phyloP scores from a whole-genome alignment of 2,113 vertebrate species.

The Python bivittatus region DNA sequence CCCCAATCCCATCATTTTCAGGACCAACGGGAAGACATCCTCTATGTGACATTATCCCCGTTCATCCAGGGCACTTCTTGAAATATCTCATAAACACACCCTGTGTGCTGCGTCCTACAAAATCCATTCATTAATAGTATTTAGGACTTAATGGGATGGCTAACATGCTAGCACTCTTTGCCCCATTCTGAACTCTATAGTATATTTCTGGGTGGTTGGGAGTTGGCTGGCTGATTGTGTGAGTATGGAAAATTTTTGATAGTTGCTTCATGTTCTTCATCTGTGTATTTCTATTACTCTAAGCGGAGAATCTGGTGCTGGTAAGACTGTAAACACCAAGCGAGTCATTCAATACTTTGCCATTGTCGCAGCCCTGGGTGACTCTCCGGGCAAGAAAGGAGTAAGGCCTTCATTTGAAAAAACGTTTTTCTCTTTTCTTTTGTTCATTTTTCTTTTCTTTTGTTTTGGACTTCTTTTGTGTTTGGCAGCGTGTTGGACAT shows the following conservation, averaged over 20 bases:
- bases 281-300: constrained; percentile 80
- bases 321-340: constrained; percentile 99
- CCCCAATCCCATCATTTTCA: neutral
- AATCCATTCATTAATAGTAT: neutral
- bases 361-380: constrained; percentile 94
- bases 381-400: constrained; percentile 84
- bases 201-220: neutral
- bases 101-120: neutral
- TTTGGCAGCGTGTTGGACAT: constrained; percentile 63
- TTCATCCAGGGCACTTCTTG: neutral
- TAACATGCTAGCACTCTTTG: neutral
- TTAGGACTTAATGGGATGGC: neutral
- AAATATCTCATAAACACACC: neutral
- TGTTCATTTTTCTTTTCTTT: neutral
- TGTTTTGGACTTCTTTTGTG: constrained; percentile 41
- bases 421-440: constrained; percentile 50
- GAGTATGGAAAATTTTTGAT: constrained; percentile 37
- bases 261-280: constrained; percentile 71
- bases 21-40: neutral
- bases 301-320: constrained; percentile 98
- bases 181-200: neutral
- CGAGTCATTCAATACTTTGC: constrained; percentile 98
- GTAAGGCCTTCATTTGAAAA: constrained; percentile 74
- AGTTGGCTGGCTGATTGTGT: neutral
- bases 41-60: neutral